Percentiles rank a stretch among this genome's conserved stretches.
Conservation (phyloP, 2,888 invertebrate genomes). For the Agrotis puta region DNA sequence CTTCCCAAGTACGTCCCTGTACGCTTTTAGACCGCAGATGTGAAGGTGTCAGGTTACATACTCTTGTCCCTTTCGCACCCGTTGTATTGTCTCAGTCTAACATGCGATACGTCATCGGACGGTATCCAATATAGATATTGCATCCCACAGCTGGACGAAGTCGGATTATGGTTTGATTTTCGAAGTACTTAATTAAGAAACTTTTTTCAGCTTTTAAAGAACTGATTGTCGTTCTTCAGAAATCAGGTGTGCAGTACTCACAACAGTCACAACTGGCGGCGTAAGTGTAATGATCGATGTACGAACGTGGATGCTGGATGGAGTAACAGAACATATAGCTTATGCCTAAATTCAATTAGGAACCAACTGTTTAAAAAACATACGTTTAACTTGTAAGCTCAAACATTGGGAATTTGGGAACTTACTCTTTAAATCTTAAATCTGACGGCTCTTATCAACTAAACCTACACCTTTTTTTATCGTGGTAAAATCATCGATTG, state of each 20-base stretch:
- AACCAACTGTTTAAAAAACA: too few relatives aligned
- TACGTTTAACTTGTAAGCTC: too few relatives aligned
- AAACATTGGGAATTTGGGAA: too few relatives aligned
- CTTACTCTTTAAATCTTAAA: too few relatives aligned
- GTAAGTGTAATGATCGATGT: not conserved
- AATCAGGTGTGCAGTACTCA: not conserved
- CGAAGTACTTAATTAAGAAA: not conserved
- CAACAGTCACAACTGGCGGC: too few relatives aligned
- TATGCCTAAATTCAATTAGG: too few relatives aligned
- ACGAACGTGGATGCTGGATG: too few relatives aligned
- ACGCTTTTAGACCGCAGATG: slow-evolving; percentile 88
- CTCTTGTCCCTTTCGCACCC: slow-evolving; percentile 70
- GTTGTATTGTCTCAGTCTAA: slow-evolving; percentile 69
- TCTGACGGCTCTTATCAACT: too few relatives aligned
- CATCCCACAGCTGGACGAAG: slow-evolving; percentile 63
- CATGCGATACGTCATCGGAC: slow-evolving; percentile 68
- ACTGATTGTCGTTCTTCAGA: not conserved
- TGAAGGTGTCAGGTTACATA: slow-evolving; percentile 84
- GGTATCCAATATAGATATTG: slow-evolving; percentile 70
- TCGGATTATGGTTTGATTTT: slow-evolving; percentile 41
- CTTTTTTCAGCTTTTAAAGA: not conserved
- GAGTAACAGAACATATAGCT: too few relatives aligned
- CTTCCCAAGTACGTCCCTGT: slow-evolving; percentile 76
- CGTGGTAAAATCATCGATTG: too few relatives aligned
- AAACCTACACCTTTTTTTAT: too few relatives aligned